A percentile compares a stretch with the other conserved stretches of the same genome.
Evolutionary conservation across 2,113 vertebrate species (phyloP).

Genomic region (Aix galericulata): DNA sequence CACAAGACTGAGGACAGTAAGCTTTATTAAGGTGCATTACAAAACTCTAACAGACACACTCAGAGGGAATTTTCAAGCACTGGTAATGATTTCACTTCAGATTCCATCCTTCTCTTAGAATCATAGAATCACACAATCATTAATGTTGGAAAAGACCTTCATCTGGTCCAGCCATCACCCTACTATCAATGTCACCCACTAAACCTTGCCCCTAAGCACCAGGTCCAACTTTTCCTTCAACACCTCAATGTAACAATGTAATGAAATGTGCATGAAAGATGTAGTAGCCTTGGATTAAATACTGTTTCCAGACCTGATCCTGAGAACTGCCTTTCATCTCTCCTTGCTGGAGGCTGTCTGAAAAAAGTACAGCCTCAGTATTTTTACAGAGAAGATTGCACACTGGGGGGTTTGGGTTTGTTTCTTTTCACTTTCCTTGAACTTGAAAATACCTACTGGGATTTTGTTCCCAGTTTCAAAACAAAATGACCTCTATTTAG

Average conservation of each 20-base stretch:
- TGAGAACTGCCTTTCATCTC: background rate
- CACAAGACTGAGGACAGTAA: background rate
- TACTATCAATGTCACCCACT: no score
- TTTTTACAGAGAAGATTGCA: background rate
- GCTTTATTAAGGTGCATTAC: background rate
- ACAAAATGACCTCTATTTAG: background rate
- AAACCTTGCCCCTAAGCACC: no score
- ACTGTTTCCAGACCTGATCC: slow-evolving; percentile 8
- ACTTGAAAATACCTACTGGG: background rate
- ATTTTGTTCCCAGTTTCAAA: background rate
- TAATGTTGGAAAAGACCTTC: no score
- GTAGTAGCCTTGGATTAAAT: background rate
- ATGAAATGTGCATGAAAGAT: background rate
- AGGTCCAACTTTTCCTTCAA: no score
- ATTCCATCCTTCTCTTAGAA: background rate
- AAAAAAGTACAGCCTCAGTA: background rate
- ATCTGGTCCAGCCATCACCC: no score
- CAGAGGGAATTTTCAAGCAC: background rate
- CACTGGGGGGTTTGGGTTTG: background rate
- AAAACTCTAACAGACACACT: background rate
- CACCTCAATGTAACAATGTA: background rate
- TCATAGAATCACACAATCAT: no score
- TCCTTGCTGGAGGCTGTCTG: background rate
- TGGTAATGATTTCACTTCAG: background rate
- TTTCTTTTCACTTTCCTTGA: slow-evolving; percentile 4